Evolutionary conservation across 1,140 invertebrate genomes (phyloP).

Genomic region (Prorops nasuta): DNA sequence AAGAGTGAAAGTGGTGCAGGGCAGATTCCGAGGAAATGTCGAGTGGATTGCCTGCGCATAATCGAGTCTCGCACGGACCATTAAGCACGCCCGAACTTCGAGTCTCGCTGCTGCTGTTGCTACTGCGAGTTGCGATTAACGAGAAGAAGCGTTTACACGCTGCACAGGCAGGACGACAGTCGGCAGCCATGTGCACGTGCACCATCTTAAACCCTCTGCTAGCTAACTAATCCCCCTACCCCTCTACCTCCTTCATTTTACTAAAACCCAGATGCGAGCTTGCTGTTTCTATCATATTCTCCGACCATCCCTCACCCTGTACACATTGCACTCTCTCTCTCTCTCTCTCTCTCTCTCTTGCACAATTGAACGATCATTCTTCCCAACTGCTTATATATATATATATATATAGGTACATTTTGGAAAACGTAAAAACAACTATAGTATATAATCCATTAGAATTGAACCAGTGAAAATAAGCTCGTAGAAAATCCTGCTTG

Average conservation of each 20-base stretch:
- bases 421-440: no score
- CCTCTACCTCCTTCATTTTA: background rate
- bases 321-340: background rate
- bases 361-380: background rate
- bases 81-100: conserved; percentile 29
- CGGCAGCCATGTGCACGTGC: no score
- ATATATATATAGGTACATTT: no score
- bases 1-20: no score
- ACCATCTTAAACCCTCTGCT: background rate
- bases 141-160: background rate
- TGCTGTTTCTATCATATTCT: background rate
- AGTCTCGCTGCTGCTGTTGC: background rate
- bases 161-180: background rate
- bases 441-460: no score
- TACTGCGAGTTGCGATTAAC: background rate
- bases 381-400: no score
- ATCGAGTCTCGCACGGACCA: conserved; percentile 37
- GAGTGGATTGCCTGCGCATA: no score
- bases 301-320: no score
- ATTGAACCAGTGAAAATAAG: no score
- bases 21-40: no score
- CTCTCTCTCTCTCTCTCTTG: background rate
- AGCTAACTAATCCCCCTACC: background rate
- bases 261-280: background rate
- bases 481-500: no score